Evolutionary conservation across 2,888 invertebrate species (phyloP), one percentile per base, ranked within the genome.

Genomic region (Hyles lineata): DNA sequence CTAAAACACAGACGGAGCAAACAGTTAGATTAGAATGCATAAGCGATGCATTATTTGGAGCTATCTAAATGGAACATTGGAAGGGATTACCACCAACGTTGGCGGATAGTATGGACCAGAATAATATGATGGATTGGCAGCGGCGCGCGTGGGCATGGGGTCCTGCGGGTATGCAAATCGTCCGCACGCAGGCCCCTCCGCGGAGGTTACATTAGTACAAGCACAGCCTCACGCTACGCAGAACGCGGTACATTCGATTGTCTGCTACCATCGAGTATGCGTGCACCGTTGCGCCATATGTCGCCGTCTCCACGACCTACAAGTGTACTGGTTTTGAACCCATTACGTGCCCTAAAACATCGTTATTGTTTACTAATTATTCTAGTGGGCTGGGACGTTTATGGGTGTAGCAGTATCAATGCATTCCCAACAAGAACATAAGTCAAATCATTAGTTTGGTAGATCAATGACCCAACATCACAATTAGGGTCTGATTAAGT

Each of bases 81-180:
- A 55, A 55, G n/a, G n/a, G 55, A n/a, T 55, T 55, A n/a, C 55
- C 55, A 55, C 55, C 55, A 55, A 67, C n/a, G 35, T 67, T 67
- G 63, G 63, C 35, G 21, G n/a, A 23, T 11, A 5, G 9, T n/a
- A 35, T 60, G 8, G 71, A 61, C 2, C 29, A 50, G 59, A 43
- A 83, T 82, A 83, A 87, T 92, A 93, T 93, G 93, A 93, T 89
- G 92, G 91, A 93, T 93, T 87, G 89, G 84, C 83, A 79, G 86
- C 82, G 79, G 75, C 79, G 80, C 83, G 92, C 92, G 93, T 92
- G 90, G 93, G 93, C 87, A 85, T 80, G 86, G 87, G 82, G 90
- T 89, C 90, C 87, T 86, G 88, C 92, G 80, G 88, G 93, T 93
- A 93, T 93, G 93, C 93, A 92, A 93, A 93, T 93, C 84, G 87